Base-by-base conservation (phyloP, 2,113 vertebrate species). In the Cheirogaleus medius region DNA sequence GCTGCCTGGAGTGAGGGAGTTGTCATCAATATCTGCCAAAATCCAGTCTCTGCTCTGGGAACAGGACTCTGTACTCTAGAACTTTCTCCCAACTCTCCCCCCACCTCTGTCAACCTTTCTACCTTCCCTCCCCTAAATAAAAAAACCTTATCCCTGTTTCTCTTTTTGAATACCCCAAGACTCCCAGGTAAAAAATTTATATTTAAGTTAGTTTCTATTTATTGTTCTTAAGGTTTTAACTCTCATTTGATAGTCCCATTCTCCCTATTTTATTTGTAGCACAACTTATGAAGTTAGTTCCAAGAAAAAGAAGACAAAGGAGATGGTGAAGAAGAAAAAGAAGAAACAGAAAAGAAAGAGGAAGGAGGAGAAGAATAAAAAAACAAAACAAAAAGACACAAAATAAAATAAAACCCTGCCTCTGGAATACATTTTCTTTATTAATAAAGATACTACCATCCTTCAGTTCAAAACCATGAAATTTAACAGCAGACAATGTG, bases 181-280 rank as follows among this genome's bases (percentile, higher is more conserved):
- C 29, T 63, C 32, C 25, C 25, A 60, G 11, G 34, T 58, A 37
- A 95, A 89, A 76, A 18, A 9, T 64, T 85, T 63, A 54, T 18
- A 68, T 83, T 54, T 90, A 74, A 77, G 71, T 88, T 49, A 56
- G 39, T 64, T 63, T 80, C 60, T 77, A 71, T 66, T 94, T 85
- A 8, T 86, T 60, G 97, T 92, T 90, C 69, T 81, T 93, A 74
- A 52, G n/a, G n/a, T 90, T 96, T 92, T 66, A 92, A 90, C 34
- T 34, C 39, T 73, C 78, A 47, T 34, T 85, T 69, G 42, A 39
- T 88, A 78, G 42, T n/a, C 42, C 29, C 80, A 9, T 27, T 27
- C 44, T 74, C 32, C 27, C 32, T 39, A n/a, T 95, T 89, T 92
- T 64, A 58, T 60, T 23, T 90, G 34, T 66, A 85, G 88, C 29